phyloP scores from a whole-genome alignment of 1,140 invertebrate genomes.

The Apocrypta bakeri region DNA sequence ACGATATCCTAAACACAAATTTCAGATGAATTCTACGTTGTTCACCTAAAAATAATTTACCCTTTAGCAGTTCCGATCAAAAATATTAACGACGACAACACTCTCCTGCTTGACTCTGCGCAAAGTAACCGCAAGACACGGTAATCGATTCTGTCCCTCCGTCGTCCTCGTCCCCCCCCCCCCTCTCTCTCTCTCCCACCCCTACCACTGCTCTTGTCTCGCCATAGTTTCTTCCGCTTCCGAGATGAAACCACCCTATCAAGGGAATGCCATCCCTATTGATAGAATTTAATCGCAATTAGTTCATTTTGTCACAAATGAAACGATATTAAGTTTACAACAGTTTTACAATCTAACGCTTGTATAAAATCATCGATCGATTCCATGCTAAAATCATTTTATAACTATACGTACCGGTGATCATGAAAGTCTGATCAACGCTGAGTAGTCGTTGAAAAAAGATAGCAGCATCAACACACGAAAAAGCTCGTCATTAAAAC shows the following conservation, averaged over 20 bases:
- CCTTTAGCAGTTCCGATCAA: not conserved
- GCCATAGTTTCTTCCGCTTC: constrained; percentile 33
- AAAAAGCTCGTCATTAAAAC: constrained; percentile 32
- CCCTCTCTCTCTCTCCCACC: constrained; percentile 22
- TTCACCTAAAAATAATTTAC: too few relatives aligned
- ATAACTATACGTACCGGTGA: constrained; percentile 27
- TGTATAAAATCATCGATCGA: not conserved
- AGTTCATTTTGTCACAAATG: too few relatives aligned
- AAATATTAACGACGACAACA: not conserved
- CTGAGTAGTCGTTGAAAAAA: not conserved
- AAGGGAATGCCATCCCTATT: constrained; percentile 44
- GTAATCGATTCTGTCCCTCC: constrained; percentile 62
- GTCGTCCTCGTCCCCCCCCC: constrained; percentile 35
- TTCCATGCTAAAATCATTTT: constrained; percentile 31
- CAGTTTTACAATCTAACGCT: too few relatives aligned
- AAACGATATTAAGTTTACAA: too few relatives aligned
- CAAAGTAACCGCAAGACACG: constrained; percentile 47
- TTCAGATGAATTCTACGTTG: too few relatives aligned
- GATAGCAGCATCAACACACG: too few relatives aligned
- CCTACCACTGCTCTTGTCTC: constrained; percentile 50
- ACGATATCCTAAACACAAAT: too few relatives aligned
- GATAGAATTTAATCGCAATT: too few relatives aligned
- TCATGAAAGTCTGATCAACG: constrained; percentile 45
- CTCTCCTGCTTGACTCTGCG: not conserved
- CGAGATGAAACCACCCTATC: constrained; percentile 34